Base-by-base conservation (phyloP, 2,797 vertebrate species). In the Sphenodon punctatus region DNA sequence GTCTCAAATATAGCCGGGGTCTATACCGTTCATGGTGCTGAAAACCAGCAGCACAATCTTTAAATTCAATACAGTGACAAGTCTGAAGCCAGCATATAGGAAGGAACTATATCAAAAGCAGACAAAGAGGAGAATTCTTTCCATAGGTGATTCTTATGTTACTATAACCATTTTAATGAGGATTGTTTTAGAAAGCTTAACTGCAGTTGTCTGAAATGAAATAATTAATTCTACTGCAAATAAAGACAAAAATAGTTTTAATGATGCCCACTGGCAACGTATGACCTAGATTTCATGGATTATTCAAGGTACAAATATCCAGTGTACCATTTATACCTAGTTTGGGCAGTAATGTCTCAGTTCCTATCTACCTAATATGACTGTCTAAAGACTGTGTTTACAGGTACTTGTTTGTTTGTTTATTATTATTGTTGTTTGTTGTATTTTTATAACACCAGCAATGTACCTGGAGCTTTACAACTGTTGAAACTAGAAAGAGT, bases 201-300 rank as follows among this genome's bases (percentile, higher is more conserved):
- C 4, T 66, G 25, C 51, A 70, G 61, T 36, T 59, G 87, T 39
- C 70, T 59, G 71, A 32, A 71, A 2, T 82, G 56, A 67, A 84
- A 64, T 70, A 67, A 66, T 82, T 81, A 75, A 84, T 59, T 64
- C 74, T 30, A 72, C 80, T 76, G 88, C 59, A 88, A 67, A 87
- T 66, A 51, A 55, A 46, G 56, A 78, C 67, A 64, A 77, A 73
- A 80, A 75, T 85, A 65, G 78, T 83, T 89, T 79, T 88, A 80
- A 87, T 87, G 75, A 76, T 36, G 49, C 45, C 80, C 51, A 32
- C 7, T n/a, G 38, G 88, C 83, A 42, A 30, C 20, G 43, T 63
- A 53, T 90, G 92, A 80, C 87, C 89, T 88, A 88, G 48, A 89
- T 92, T 91, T 87, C 72, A 20, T 68, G 80, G 86, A 82, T 84